Conservation (phyloP, 2,797 vertebrate genomes). For the Galago senegalensis region DNA sequence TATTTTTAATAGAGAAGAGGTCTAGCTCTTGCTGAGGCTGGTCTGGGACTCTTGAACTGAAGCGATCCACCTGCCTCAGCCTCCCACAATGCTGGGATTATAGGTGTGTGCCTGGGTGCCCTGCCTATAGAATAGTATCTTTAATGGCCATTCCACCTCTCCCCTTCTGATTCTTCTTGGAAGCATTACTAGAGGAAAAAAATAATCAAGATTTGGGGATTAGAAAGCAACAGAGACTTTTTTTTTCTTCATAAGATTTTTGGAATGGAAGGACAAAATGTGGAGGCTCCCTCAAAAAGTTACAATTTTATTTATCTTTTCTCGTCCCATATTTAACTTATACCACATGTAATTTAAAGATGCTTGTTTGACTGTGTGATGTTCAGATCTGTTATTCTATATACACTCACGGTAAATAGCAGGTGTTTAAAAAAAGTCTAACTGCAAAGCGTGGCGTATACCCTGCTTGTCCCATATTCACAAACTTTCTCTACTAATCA, state of each 20-base stretch:
- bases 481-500: neutral
- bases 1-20: no score
- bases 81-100: no score
- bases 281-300: neutral
- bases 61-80: no score
- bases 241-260: neutral
- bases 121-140: neutral
- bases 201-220: neutral
- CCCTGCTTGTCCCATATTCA: neutral
- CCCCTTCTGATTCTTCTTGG: neutral
- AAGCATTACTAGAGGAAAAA: neutral
- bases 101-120: neutral
- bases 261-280: neutral
- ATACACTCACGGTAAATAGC: neutral
- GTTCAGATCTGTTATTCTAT: neutral
- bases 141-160: neutral
- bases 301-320: conserved; percentile 5
- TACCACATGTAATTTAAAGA: neutral
- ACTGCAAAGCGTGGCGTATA: neutral
- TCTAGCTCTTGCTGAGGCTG: no score
- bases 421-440: conserved; percentile 60
- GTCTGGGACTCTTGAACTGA: no score
- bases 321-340: neutral
- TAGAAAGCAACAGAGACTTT: neutral
- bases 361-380: neutral